Conservation (phyloP, 2,797 vertebrate species). For the Pygocentrus nattereri region DNA sequence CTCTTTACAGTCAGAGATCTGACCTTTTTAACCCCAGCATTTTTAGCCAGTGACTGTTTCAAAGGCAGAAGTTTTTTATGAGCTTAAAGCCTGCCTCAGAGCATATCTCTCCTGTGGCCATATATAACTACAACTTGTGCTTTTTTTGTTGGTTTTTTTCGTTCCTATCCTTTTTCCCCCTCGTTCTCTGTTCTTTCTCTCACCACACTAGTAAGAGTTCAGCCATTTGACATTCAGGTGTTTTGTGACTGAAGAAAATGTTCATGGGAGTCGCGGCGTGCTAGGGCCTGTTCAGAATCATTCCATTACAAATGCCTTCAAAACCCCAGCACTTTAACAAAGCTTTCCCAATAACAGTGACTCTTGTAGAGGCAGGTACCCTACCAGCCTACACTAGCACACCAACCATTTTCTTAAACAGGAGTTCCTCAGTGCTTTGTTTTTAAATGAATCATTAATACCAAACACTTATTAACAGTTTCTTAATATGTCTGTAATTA, state of each 20-base stretch:
- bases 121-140: slow-evolving; percentile 29
- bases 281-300: slow-evolving; percentile 70
- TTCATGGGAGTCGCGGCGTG: slow-evolving; percentile 65
- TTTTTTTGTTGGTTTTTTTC: slow-evolving; percentile 1
- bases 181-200: slow-evolving; percentile 24
- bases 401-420: neutral
- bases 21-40: slow-evolving; percentile 37
- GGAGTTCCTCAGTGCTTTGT: neutral
- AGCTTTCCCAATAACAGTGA: slow-evolving; percentile 39
- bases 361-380: slow-evolving; percentile 47
- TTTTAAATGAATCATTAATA: neutral
- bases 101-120: slow-evolving; percentile 50
- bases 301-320: slow-evolving; percentile 70
- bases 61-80: slow-evolving; percentile 64
- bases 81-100: slow-evolving; percentile 65
- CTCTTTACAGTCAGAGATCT: slow-evolving; percentile 11
- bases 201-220: slow-evolving; percentile 33
- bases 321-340: slow-evolving; percentile 60
- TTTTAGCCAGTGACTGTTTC: slow-evolving; percentile 59
- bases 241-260: slow-evolving; percentile 60
- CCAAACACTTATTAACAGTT: neutral
- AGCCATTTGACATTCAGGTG: slow-evolving; percentile 56
- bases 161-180: neutral
- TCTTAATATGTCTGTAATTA: neutral
- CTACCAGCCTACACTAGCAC: slow-evolving; percentile 10